Base-by-base conservation (phyloP, 2,113 vertebrate genomes). In the Percopsis transmontana region DNA sequence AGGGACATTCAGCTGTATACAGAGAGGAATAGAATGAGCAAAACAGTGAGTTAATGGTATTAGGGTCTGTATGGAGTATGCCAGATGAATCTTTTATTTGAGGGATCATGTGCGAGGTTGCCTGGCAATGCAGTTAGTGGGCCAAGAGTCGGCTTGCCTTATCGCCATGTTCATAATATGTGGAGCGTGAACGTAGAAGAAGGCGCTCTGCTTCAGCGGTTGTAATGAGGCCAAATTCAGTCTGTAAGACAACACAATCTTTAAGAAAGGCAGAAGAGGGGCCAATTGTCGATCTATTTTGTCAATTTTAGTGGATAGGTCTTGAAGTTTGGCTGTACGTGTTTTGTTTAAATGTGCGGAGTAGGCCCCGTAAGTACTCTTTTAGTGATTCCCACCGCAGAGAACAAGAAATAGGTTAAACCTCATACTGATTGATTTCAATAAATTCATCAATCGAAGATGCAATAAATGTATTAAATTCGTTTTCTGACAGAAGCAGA, bases 141-240 rank as follows among this genome's bases (percentile, higher is more conserved):
- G 56, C 56, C 5, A 58, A n/a, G 33, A 58, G 56, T 2, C 56
- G 56, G 12, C 56, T 13, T 13, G 56, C 56, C n/a, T 58, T 58
- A 41, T 58, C 56, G 3, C 56, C 56, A 42, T 41, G 56, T 19
- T 58, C 33, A 19, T 58, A 58, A 42, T 58, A 58, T 11, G 38
- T 58, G 18, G 56, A 40, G 1, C 16, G 39, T 20, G 56, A 58
- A 39, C n/a, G 56, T 21, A 58, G 41, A 40, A 58, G 56, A 9
- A 58, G n/a, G n/a, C 54, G 23, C 56, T 58, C 56, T 4, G 56
- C 56, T 4, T 41, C 56, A 40, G 6, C 18, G n/a, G 56, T 58
- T 40, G 56, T 58, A 16, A 58, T 58, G 11, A 58, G 56, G n/a
- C 40, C 56, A 40, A 58, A 58, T 58, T 58, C 56, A 58, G 56